Evolutionary conservation across 30 jellyfish, hydroid and myxozoan species (phyloP).

Genomic region (Nemopilema nomurai): DNA sequence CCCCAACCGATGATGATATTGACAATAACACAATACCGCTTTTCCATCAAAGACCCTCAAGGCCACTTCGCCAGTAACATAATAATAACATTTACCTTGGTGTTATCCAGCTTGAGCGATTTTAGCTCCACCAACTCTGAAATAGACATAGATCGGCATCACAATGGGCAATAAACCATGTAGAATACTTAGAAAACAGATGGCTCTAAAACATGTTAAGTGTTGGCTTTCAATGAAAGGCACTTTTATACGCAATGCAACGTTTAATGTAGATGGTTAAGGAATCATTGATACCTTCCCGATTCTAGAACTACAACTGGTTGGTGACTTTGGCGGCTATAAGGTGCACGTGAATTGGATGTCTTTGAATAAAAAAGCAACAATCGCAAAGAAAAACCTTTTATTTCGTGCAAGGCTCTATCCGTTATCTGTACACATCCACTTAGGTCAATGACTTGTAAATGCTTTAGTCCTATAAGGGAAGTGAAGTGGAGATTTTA

Average conservation of each 20-base stretch:
- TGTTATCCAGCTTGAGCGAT: constrained; percentile 43
- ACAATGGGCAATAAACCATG: too few species aligned
- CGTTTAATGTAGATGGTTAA: too few species aligned
- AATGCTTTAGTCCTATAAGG: constrained; percentile 36
- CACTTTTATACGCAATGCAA: too few species aligned
- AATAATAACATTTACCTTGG: constrained; percentile 16
- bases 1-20: too few species aligned
- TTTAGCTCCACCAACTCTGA: constrained; percentile 29
- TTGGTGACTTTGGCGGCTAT: too few species aligned
- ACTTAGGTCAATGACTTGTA: constrained; percentile 35
- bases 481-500: constrained; percentile 21
- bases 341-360: background rate
- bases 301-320: too few species aligned
- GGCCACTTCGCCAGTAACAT: too few species aligned
- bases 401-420: constrained; percentile 26
- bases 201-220: background rate
- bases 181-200: too few species aligned
- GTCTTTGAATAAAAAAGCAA: background rate
- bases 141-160: background rate
- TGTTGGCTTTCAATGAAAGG: background rate
- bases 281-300: too few species aligned
- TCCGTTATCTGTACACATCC: constrained; percentile 54
- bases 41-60: too few species aligned
- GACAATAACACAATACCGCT: too few species aligned
- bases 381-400: background rate